These are phyloP conservation scores for Eubasilissa splendida DNA, from an alignment of 2,888 invertebrate species.

Conservation along the genomic window DNA sequence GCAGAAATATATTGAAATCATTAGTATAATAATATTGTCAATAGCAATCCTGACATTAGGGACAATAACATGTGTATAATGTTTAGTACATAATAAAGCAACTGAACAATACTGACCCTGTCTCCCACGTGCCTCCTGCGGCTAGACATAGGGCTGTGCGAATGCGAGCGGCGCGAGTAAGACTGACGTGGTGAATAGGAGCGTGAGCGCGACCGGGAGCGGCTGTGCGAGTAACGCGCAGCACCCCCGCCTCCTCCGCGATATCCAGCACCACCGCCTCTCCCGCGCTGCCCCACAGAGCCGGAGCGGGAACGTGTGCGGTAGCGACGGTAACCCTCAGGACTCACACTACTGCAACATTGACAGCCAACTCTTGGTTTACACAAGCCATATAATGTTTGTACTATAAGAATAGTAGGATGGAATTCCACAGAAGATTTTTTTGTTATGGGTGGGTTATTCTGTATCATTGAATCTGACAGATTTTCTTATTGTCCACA, in stretches of 20 bases:
- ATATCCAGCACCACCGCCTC: constrained; percentile 63
- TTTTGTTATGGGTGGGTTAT: no score
- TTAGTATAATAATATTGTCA: no score
- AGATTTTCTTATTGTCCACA: no score
- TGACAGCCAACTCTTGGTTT: constrained; percentile 51
- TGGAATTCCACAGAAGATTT: no score
- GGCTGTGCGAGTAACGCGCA: constrained; percentile 66
- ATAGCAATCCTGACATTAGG: no score
- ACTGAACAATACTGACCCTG: constrained; percentile 67
- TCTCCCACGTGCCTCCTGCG: constrained; percentile 85
- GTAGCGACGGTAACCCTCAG: constrained; percentile 62
- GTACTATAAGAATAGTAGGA: background rate
- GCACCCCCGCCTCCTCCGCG: constrained; percentile 64
- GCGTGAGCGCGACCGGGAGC: constrained; percentile 78
- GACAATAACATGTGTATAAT: no score
- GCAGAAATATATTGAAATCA: no score
- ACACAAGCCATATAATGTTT: constrained; percentile 35
- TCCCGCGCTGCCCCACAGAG: constrained; percentile 65
- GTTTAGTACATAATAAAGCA: no score
- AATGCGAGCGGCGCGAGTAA: constrained; percentile 77
- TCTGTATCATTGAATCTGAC: no score
- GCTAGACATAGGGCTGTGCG: constrained; percentile 88
- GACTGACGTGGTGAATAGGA: constrained; percentile 77
- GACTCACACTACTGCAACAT: constrained; percentile 62
- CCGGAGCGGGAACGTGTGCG: constrained; percentile 72